These are phyloP conservation scores for Eristalis pertinax DNA, from an alignment of 2,888 invertebrate species.

Conservation along the genomic window DNA sequence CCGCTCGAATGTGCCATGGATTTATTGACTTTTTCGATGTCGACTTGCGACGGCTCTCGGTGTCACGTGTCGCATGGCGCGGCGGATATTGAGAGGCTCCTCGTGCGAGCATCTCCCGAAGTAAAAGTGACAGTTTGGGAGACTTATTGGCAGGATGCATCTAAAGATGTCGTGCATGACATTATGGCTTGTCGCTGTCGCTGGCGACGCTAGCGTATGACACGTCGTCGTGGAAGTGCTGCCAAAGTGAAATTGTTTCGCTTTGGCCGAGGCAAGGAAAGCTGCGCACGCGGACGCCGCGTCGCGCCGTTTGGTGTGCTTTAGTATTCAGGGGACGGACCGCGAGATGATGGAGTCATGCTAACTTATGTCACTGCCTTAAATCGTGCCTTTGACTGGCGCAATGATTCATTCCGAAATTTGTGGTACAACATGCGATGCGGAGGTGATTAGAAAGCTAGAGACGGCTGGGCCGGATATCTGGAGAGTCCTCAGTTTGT, in stretches of 20 bases:
- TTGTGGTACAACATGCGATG: neutral
- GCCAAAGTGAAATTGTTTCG: neutral
- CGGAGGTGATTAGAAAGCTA: neutral
- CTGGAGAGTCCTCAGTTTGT: neutral
- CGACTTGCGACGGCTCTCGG: neutral
- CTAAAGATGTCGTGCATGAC: neutral
- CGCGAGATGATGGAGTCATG: neutral
- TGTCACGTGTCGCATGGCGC: conserved; percentile 10
- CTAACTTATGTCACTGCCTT: neutral
- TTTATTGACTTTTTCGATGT: conserved; percentile 39
- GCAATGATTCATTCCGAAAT: neutral
- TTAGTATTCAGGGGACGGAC: neutral
- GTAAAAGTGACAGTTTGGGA: conserved; percentile 15
- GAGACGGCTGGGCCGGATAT: neutral
- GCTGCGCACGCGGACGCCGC: neutral
- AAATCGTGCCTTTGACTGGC: neutral
- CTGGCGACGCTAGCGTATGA: neutral
- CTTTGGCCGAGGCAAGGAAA: neutral
- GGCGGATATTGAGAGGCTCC: neutral
- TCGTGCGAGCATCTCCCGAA: neutral
- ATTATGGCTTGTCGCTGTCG: neutral
- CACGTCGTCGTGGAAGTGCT: neutral
- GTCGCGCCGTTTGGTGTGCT: no score
- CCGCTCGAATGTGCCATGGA: conserved; percentile 13
- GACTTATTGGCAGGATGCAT: neutral